Base-by-base conservation (phyloP, 2,888 invertebrate genomes). In the Thereva nobilitata region DNA sequence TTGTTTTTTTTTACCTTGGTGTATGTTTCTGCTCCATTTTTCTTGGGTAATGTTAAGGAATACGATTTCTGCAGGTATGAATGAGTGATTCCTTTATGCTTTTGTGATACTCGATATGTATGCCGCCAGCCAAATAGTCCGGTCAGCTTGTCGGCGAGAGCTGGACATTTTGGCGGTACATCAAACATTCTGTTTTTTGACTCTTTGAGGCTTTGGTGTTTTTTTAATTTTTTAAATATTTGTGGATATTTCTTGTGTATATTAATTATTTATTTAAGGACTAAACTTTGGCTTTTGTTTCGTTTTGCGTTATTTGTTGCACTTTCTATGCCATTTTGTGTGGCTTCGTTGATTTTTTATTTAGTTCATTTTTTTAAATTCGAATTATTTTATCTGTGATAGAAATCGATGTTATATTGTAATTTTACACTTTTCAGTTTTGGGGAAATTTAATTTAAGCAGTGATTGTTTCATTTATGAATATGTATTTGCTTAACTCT, bases 111-210 rank as follows among this genome's bases (percentile, higher is more conserved):
- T 70, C 90, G 89, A 76, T 91, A 91, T 6, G 89, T 91, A 78
- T 91, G 91, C 72, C 90, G 83, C 90, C 91, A 90, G 66, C 90
- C 89, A 76, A 91, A 91, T 70, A 91, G 82, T 71, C 90, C 86
- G 73, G 88, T 89, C 71, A 91, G 77, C 82, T 91, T 91, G 76
- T 90, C 90, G 5, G 90, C 89, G 74, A 91, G 86, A 75, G 90
- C 90, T 74, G 88, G 87, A 79, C 91, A 91, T 72, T 88, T 86
- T 69, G 88, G 87, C 72, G 86, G 83, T 56, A 85, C 82, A 72
- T 86, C 86, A 77, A 86, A 86, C 87, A 87, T 86, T 35, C 7
- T 42, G 34, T 57, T 41, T 64, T 67, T 53, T 50, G 50, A 34
- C 63, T 42, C 23, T 63, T 57, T 50, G 42, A 38, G 10, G 47